phyloP scores from a whole-genome alignment of 1,140 invertebrate genomes.

The Aphis gossypii region DNA sequence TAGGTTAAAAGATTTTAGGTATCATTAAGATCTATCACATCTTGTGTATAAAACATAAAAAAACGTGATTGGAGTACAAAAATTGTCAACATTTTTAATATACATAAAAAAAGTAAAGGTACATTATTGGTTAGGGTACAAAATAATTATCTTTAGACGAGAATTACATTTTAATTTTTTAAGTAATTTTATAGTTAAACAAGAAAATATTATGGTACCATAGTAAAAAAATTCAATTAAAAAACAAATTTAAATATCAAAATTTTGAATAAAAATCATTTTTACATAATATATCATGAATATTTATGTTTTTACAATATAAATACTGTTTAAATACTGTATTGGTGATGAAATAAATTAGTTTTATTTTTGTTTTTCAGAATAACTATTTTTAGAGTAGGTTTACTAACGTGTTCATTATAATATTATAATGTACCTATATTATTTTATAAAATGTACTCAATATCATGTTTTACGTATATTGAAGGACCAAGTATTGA shows the following conservation, averaged over 20 bases:
- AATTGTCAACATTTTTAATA: not conserved
- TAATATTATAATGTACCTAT: not conserved
- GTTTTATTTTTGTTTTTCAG: not conserved
- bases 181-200: not conserved
- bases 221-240: not conserved
- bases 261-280: not conserved
- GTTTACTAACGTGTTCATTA: not conserved
- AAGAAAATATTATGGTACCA: not conserved
- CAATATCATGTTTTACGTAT: not conserved
- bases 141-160: not conserved
- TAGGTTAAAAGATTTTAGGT: not conserved
- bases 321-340: not conserved
- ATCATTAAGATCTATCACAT: not conserved
- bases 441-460: not conserved
- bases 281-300: not conserved
- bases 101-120: not conserved
- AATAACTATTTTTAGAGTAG: not conserved
- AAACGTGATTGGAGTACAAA: conserved; percentile 14
- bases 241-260: not conserved
- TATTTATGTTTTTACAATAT: not conserved
- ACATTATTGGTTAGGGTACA: not conserved
- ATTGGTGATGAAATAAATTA: not conserved
- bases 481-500: not conserved
- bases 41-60: not conserved
- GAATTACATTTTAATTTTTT: not conserved